These are phyloP conservation scores for Pseudochromis fuscus DNA, from an alignment of 2,797 vertebrate species.

Conservation along the genomic window DNA sequence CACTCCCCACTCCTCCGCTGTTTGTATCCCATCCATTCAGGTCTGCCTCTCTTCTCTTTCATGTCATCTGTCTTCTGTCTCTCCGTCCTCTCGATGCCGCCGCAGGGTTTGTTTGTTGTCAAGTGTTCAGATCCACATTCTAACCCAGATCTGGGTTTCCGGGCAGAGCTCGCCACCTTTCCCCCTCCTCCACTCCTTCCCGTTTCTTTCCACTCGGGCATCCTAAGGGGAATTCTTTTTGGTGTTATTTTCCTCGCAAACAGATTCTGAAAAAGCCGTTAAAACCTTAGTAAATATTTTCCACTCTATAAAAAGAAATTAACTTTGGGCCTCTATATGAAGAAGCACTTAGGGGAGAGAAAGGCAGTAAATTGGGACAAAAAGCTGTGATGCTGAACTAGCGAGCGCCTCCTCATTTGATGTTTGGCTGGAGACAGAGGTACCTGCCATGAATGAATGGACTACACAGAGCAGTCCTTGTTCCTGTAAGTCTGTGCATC, in stretches of 20 bases:
- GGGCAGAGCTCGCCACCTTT: conserved; percentile 13
- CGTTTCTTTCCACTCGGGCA: conserved; percentile 42
- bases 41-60: conserved; percentile 45
- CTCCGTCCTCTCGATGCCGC: conserved; percentile 12
- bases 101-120: conserved; percentile 29
- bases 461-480: conserved; percentile 79
- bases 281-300: conserved; percentile 61
- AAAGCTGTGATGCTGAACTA: conserved; percentile 39
- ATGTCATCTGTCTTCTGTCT: conserved; percentile 39
- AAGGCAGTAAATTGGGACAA: conserved; percentile 37
- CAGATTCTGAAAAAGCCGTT: conserved; percentile 49
- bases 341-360: conserved; percentile 17
- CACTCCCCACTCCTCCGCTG: conserved; percentile 26
- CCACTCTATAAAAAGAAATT: conserved; percentile 59
- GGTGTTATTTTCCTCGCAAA: conserved; percentile 52
- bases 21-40: conserved; percentile 58
- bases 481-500: conserved; percentile 75
- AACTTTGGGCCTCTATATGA: conserved; percentile 32
- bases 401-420: conserved; percentile 49
- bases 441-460: conserved; percentile 62
- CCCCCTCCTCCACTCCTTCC: neutral
- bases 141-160: conserved; percentile 28
- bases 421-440: conserved; percentile 62
- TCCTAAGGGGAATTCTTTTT: conserved; percentile 32
- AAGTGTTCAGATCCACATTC: conserved; percentile 21